These are phyloP conservation scores for Brachyrhaphis roseni DNA, from an alignment of 2,797 vertebrate genomes.

Conservation along the genomic window DNA sequence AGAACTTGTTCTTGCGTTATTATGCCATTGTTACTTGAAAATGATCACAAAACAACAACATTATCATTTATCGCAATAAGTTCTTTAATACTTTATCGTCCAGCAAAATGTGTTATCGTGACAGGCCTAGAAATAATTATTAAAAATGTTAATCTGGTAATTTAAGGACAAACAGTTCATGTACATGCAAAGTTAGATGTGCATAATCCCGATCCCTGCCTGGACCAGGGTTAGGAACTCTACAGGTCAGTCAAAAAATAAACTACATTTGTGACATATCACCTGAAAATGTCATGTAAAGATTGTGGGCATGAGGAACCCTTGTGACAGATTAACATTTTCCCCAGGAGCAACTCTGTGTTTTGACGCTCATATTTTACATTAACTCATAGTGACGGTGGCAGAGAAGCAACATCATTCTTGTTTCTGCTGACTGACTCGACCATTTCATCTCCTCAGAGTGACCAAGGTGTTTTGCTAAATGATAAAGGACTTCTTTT, in stretches of 20 bases:
- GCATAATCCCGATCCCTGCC: too few relatives aligned
- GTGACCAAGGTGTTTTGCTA: slow-evolving; percentile 31
- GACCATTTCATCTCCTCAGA: slow-evolving; percentile 59
- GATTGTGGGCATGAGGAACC: neutral
- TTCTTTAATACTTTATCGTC: too few relatives aligned
- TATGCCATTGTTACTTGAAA: too few relatives aligned
- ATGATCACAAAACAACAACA: too few relatives aligned
- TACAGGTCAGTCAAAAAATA: neutral
- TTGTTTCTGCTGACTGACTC: slow-evolving; percentile 58
- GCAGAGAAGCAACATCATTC: slow-evolving; percentile 47
- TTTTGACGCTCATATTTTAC: slow-evolving; percentile 22
- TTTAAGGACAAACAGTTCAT: neutral
- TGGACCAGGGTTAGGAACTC: neutral
- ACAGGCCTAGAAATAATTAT: too few relatives aligned
- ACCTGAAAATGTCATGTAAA: neutral
- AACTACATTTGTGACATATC: neutral
- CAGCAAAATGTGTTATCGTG: too few relatives aligned
- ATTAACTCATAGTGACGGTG: slow-evolving; percentile 27
- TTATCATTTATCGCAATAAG: too few relatives aligned
- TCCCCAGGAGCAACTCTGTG: neutral
- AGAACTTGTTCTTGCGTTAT: too few relatives aligned
- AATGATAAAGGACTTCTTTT: slow-evolving; percentile 50
- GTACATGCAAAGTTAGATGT: too few relatives aligned
- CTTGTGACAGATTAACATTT: neutral
- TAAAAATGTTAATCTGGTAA: too few relatives aligned